These are phyloP conservation scores for Byasa hedistus DNA, from an alignment of 2,888 invertebrate species.

Conservation along the genomic window DNA sequence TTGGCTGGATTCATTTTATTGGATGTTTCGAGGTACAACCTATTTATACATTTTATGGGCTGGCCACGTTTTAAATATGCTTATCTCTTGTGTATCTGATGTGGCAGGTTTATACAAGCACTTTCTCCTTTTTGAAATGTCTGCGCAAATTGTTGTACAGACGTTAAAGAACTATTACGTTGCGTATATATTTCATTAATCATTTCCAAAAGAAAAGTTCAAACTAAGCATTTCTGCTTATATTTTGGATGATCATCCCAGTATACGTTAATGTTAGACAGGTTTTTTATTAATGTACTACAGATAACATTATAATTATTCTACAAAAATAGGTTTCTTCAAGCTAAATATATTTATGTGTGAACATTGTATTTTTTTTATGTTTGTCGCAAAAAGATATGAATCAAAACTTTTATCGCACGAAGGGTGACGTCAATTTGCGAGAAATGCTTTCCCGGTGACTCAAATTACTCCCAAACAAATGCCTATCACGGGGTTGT, in stretches of 20 bases:
- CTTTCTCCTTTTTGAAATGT: background rate
- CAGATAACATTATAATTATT: background rate
- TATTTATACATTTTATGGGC: constrained; percentile 40
- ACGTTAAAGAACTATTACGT: background rate
- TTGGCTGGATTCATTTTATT: constrained; percentile 74
- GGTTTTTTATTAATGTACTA: background rate
- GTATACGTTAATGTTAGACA: background rate
- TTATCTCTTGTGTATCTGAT: constrained; percentile 16
- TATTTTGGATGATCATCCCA: background rate
- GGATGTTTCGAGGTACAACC: constrained; percentile 56
- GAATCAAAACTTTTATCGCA: constrained; percentile 66
- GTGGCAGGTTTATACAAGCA: background rate
- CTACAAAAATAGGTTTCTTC: background rate
- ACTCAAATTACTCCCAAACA: constrained; percentile 68
- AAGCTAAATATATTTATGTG: background rate
- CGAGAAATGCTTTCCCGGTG: constrained; percentile 56
- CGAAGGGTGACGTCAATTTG: constrained; percentile 67
- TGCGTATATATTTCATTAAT: background rate
- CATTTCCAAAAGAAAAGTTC: background rate
- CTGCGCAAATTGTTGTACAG: background rate
- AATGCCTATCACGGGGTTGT: constrained; percentile 62
- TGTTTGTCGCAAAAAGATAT: constrained; percentile 44
- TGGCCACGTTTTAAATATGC: constrained; percentile 38
- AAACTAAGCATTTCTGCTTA: background rate
- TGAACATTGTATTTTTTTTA: constrained; percentile 19